Evolutionary conservation across 2,888 invertebrate species (phyloP).

Genomic region (Labia minor): DNA sequence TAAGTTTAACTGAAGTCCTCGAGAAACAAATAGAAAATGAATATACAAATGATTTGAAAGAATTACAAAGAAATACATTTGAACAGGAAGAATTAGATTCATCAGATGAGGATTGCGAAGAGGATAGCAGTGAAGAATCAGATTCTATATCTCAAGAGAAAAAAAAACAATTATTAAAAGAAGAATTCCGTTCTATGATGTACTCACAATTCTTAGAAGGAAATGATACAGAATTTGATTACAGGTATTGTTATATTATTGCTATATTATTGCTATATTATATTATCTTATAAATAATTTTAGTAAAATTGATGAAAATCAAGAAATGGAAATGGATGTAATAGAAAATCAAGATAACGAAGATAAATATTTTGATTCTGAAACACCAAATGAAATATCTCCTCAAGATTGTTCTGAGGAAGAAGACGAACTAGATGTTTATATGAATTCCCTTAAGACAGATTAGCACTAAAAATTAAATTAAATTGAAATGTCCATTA

Average conservation of each 20-base stretch:
- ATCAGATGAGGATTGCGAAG: conserved; percentile 28
- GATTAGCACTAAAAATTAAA: no score
- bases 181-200: conserved; percentile 79
- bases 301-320: conserved; percentile 65
- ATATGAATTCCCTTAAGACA: conserved; percentile 44
- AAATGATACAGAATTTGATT: conserved; percentile 72
- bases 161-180: conserved; percentile 48
- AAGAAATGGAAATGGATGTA: conserved; percentile 64
- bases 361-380: conserved; percentile 83
- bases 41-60: conserved; percentile 49
- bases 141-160: no score
- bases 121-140: conserved; percentile 24
- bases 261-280: neutral
- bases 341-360: conserved; percentile 69
- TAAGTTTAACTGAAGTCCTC: conserved; percentile 58
- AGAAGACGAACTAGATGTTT: conserved; percentile 58
- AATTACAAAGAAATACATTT: conserved; percentile 42
- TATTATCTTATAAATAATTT: conserved; percentile 21
- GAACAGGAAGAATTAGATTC: conserved; percentile 32
- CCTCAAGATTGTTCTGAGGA: conserved; percentile 28
- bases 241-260: conserved; percentile 40
- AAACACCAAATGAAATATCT: conserved; percentile 48
- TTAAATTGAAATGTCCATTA: no score
- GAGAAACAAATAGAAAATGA: conserved; percentile 71
- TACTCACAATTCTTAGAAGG: conserved; percentile 74